Conservation (phyloP, 1,140 invertebrate species). For the Diachasmimorpha longicaudata region DNA sequence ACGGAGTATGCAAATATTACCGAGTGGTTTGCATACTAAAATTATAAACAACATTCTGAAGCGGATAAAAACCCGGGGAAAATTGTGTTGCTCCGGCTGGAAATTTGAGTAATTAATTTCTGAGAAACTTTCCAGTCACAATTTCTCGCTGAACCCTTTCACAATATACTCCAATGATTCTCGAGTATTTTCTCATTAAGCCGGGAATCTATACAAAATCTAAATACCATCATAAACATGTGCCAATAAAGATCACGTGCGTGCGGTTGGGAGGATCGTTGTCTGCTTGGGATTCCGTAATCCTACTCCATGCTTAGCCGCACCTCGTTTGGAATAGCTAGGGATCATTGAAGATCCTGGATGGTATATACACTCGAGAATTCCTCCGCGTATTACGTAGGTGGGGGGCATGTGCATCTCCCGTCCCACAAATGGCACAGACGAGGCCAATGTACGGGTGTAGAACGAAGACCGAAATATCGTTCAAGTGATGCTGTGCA, state of each 20-base stretch:
- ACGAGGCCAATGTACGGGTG: constrained; percentile 32
- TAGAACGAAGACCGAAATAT: not conserved
- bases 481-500: not conserved
- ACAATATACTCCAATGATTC: too few relatives aligned
- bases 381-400: constrained; percentile 39
- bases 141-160: too few relatives aligned
- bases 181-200: too few relatives aligned
- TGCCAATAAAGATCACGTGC: not conserved
- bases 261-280: not conserved
- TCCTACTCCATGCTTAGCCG: constrained; percentile 16
- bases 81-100: too few relatives aligned
- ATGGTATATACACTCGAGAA: constrained; percentile 26
- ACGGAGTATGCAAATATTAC: not conserved
- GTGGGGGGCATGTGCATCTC: not conserved
- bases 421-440: constrained; percentile 17
- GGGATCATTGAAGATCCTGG: not conserved
- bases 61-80: too few relatives aligned
- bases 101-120: too few relatives aligned
- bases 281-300: constrained; percentile 26
- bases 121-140: too few relatives aligned
- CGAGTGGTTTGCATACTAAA: too few relatives aligned
- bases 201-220: not conserved
- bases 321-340: constrained; percentile 11
- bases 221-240: not conserved
- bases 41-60: too few relatives aligned